These are phyloP conservation scores for Vimba vimba DNA, from an alignment of 2,113 vertebrate genomes.

Conservation along the genomic window DNA sequence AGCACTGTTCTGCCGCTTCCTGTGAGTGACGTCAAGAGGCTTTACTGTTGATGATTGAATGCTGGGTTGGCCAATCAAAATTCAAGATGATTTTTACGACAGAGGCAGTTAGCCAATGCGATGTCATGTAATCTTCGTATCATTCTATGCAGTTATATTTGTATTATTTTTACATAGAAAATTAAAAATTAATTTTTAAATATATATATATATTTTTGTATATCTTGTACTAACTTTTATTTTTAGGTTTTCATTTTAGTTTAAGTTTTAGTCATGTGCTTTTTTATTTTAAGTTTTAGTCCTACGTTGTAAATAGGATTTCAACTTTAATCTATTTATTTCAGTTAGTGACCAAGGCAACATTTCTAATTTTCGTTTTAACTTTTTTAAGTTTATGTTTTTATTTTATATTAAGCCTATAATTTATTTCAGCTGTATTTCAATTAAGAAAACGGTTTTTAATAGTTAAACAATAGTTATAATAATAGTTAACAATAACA, in stretches of 20 bases:
- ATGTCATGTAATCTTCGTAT: background rate
- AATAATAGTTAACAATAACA: too few species aligned
- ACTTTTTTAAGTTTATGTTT: background rate
- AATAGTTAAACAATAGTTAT: too few species aligned
- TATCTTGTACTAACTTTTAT: background rate
- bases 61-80: conserved; percentile 24
- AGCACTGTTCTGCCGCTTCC: conserved; percentile 47
- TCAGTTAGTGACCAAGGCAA: background rate
- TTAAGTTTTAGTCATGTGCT: background rate
- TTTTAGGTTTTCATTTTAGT: background rate
- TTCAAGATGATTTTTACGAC: conserved; percentile 15
- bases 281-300: background rate
- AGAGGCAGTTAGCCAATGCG: background rate
- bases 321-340: background rate
- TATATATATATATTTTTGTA: too few species aligned
- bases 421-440: background rate
- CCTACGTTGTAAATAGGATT: background rate
- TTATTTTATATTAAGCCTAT: too few species aligned
- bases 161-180: background rate
- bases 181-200: too few species aligned
- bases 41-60: background rate
- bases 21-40: background rate
- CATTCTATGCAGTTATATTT: background rate
- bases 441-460: background rate
- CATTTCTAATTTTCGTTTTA: background rate